Evolutionary conservation across 2,888 invertebrate species (phyloP).

Genomic region (Andrena chrysosceles): DNA sequence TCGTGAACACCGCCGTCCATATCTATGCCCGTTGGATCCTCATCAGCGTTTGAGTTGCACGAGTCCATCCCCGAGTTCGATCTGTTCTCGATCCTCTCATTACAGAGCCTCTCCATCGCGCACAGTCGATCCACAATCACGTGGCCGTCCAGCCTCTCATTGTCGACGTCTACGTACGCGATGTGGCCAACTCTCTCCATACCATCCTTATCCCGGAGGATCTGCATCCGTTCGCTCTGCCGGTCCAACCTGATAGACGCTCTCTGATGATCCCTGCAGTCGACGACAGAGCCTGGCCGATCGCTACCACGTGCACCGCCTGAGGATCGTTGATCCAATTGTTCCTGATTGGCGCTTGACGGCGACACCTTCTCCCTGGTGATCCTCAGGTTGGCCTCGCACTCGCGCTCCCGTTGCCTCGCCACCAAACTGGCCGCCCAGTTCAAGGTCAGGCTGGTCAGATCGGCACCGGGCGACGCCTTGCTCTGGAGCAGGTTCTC

Average conservation of each 20-base stretch:
- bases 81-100: constrained; percentile 80
- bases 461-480: constrained; percentile 82
- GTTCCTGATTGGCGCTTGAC: constrained; percentile 52
- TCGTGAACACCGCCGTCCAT: constrained; percentile 71
- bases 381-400: constrained; percentile 74
- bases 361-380: constrained; percentile 68
- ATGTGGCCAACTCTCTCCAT: constrained; percentile 55
- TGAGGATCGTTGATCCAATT: constrained; percentile 61
- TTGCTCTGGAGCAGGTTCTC: constrained; percentile 88
- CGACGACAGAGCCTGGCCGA: constrained; percentile 55
- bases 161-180: constrained; percentile 64
- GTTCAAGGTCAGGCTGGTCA: constrained; percentile 87
- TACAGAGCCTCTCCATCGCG: constrained; percentile 79
- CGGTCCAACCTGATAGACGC: constrained; percentile 58
- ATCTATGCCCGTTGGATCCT: constrained; percentile 76
- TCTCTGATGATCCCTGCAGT: constrained; percentile 67
- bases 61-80: constrained; percentile 80
- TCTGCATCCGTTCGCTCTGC: constrained; percentile 67
- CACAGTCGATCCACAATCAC: constrained; percentile 76
- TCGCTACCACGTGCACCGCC: constrained; percentile 57
- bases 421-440: constrained; percentile 84
- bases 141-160: constrained; percentile 69
- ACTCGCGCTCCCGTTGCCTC: constrained; percentile 81
- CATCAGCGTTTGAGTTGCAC: constrained; percentile 78
- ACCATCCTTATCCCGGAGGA: constrained; percentile 66